Percentiles rank a stretch among this genome's conserved stretches.
phyloP scores from a whole-genome alignment of 1,140 invertebrate species.

The Sycobia sp. region DNA sequence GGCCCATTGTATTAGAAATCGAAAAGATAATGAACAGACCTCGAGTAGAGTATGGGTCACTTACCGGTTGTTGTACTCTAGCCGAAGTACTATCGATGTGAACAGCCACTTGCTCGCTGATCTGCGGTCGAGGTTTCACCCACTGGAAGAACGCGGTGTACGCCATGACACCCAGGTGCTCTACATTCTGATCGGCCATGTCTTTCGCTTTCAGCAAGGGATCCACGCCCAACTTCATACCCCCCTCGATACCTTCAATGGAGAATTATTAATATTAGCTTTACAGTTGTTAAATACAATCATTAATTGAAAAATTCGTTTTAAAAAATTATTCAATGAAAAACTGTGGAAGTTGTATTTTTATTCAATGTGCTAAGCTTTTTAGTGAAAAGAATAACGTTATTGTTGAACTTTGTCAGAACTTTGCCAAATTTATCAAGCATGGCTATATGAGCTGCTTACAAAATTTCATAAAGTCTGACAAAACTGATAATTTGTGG shows the following conservation, averaged over 20 bases:
- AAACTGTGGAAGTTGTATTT: too few species aligned
- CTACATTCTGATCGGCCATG: conserved; percentile 91
- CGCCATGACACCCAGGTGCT: conserved; percentile 95
- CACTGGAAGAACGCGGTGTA: conserved; percentile 90
- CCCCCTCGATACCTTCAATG: conserved; percentile 65
- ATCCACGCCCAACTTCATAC: conserved; percentile 77
- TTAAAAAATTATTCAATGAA: too few species aligned
- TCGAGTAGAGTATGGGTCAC: conserved; percentile 46
- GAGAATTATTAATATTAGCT: neutral
- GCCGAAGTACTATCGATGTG: conserved; percentile 80
- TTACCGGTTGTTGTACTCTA: conserved; percentile 81
- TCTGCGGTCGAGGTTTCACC: conserved; percentile 79
- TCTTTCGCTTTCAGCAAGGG: conserved; percentile 90
- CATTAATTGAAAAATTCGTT: neutral
- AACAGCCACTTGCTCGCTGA: conserved; percentile 78
- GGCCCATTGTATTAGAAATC: too few species aligned
- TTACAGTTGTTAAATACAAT: neutral
- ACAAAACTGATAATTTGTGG: too few species aligned
- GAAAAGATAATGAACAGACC: too few species aligned
- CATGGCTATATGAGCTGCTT: too few species aligned
- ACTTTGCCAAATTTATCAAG: too few species aligned
- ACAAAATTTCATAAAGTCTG: too few species aligned
- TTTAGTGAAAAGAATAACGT: too few species aligned
- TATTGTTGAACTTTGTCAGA: too few species aligned
- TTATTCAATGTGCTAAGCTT: too few species aligned